Conservation (phyloP, 2,797 vertebrate species). For the Buceros bicornis region DNA sequence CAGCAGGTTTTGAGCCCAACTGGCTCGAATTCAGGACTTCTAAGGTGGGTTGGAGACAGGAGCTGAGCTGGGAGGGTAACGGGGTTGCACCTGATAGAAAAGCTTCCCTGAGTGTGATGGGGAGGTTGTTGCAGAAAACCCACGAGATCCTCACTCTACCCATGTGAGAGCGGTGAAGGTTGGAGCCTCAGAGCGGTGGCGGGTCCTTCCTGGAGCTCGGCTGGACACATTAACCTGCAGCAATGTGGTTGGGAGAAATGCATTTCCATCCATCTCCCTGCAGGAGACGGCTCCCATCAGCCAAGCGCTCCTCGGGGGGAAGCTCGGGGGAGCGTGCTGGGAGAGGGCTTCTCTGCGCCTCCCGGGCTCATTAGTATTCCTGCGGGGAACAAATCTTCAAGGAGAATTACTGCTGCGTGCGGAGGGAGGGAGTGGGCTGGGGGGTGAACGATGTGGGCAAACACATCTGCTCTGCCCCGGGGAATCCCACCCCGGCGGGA, state of each 20-base stretch:
- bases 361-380: not conserved
- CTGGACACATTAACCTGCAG: not conserved
- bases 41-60: not conserved
- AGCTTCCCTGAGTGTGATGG: rapidly evolving
- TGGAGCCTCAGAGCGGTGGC: not conserved
- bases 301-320: not conserved
- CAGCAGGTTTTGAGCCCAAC: not conserved
- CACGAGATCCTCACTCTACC: rapidly evolving
- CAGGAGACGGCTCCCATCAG: not conserved
- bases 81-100: no score
- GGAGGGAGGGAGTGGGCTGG: not conserved
- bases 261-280: constrained; percentile 7
- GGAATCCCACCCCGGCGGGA: not conserved
- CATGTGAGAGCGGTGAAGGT: not conserved
- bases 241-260: not conserved
- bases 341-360: not conserved
- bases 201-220: not conserved
- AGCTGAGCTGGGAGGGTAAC: not conserved
- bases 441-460: not conserved
- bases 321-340: not conserved
- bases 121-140: not conserved
- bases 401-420: not conserved
- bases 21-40: not conserved
- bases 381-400: not conserved
- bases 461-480: not conserved